Evolutionary conservation across 2,888 invertebrate genomes (phyloP).

Genomic region (Pemphredon lugubris): DNA sequence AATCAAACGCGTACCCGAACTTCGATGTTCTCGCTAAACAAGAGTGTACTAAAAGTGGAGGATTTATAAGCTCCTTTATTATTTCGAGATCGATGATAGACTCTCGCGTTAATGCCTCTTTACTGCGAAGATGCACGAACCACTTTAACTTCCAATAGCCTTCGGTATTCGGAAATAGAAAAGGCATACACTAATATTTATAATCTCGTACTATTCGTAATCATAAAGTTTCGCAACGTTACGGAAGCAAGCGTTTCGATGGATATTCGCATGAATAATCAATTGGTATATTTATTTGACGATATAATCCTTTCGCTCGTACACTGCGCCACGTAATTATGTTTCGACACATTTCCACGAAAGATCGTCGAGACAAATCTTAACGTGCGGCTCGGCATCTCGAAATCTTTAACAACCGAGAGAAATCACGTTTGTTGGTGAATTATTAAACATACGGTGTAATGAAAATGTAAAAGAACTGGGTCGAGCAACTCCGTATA

Average conservation of each 20-base stretch:
- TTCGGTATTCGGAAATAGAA: constrained; percentile 50
- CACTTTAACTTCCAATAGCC: constrained; percentile 42
- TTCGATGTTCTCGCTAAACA: background rate
- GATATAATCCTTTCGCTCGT: too few relatives aligned
- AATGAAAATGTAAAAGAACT: too few relatives aligned
- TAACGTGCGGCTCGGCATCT: too few relatives aligned
- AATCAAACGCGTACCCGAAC: background rate
- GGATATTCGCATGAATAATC: background rate
- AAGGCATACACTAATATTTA: constrained; percentile 43
- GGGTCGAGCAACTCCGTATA: too few relatives aligned
- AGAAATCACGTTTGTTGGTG: too few relatives aligned
- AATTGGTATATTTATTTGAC: too few relatives aligned
- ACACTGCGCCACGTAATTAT: too few relatives aligned
- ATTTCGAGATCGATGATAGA: constrained; percentile 33
- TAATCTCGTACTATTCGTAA: constrained; percentile 36
- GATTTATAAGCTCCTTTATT: constrained; percentile 22
- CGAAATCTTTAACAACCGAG: too few relatives aligned
- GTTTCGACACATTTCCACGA: too few relatives aligned
- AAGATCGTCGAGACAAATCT: too few relatives aligned
- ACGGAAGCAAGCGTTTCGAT: constrained; percentile 4
- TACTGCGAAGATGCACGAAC: constrained; percentile 20
- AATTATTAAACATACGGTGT: too few relatives aligned
- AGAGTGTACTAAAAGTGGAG: background rate
- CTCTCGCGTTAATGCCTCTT: constrained; percentile 28
- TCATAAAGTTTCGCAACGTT: constrained; percentile 19